Conservation (phyloP, 2,113 vertebrate genomes). For the Paralichthys olivaceus region DNA sequence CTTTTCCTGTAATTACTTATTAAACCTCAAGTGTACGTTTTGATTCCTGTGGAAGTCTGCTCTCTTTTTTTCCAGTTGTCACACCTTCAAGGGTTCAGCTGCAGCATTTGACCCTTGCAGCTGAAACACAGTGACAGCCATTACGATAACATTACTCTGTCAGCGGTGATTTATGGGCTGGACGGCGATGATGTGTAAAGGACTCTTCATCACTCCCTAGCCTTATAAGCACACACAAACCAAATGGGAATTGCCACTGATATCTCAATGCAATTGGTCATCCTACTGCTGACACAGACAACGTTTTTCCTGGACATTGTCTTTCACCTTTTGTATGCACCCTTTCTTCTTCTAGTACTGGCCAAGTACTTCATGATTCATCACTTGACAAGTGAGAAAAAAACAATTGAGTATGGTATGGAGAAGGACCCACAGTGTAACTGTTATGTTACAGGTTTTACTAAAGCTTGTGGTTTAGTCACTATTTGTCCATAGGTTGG, state of each 20-base stretch:
- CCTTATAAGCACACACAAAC: constrained; percentile 14
- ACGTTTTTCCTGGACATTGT: background rate
- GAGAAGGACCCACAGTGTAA: too few species aligned
- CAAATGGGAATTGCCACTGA: constrained; percentile 4
- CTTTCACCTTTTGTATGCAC: background rate
- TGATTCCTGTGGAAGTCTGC: background rate
- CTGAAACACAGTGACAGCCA: constrained; percentile 46
- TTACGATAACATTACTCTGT: constrained; percentile 49
- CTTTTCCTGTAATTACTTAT: too few species aligned
- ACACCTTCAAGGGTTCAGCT: background rate
- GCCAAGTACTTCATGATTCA: background rate
- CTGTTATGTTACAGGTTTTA: too few species aligned
- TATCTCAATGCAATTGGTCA: background rate
- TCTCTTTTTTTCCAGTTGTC: background rate
- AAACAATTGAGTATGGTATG: too few species aligned
- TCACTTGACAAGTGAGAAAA: too few species aligned
- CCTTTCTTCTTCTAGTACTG: background rate
- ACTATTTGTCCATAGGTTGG: background rate
- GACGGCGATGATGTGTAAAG: constrained; percentile 21
- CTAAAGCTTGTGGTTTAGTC: too few species aligned
- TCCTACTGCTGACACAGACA: background rate
- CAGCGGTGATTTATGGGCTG: constrained; percentile 46
- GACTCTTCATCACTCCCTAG: constrained; percentile 23
- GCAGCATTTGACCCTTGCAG: constrained; percentile 30
- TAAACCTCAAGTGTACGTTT: background rate